Evolutionary conservation across 2,113 vertebrate genomes (phyloP), one percentile per base, ranked within the genome.

Genomic region (Petroica traversi): DNA sequence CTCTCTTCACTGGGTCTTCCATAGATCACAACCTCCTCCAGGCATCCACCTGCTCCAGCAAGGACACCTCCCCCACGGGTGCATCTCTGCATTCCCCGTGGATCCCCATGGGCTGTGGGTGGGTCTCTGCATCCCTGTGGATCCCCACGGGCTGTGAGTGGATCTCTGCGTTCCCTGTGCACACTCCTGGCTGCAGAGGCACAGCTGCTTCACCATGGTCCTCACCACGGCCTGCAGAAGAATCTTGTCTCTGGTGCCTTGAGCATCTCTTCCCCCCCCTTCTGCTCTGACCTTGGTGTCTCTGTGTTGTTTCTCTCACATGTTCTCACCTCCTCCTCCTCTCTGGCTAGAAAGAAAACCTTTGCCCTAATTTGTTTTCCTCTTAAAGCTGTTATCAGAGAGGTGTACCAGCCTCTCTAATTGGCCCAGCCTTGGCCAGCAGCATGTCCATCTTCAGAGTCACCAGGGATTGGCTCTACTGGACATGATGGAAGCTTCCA

Each of bases 401-500:
- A 54, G 19, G 38, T 1, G 0, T 34, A 8, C 8, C 75, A 52
- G 0, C 19, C 1, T 64, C 48, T 54, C 25, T 34, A 0, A 31
- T 1, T 36, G 49, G 12, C 26, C 25, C 61, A 55, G 26, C 5
- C 3, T 9, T 45, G 76, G 17, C 62, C 76, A 66, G 33, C 26
- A 19, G 49, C 26, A 2, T 3, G 49, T 66, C 62, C 76, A 45
- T 6, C 49, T 7, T 19, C 76, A 51, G 9, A 79, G 61, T 62
- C 49, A 57, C 5, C n/a, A 55, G 62, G 13, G n/a, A 26, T 1
- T 26, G 62, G 13, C 51, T 67, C 40, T 67, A 40, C 4, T 1
- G 9, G 40, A 36, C 49, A 15, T 19, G 33, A 20, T 31, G 62
- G 5, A 55, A 45, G 49, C 13, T 46, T 46, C 62, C 77, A 46